Evolutionary conservation across 2,888 invertebrate genomes (phyloP).

Genomic region (Lasioglossum calceatum): DNA sequence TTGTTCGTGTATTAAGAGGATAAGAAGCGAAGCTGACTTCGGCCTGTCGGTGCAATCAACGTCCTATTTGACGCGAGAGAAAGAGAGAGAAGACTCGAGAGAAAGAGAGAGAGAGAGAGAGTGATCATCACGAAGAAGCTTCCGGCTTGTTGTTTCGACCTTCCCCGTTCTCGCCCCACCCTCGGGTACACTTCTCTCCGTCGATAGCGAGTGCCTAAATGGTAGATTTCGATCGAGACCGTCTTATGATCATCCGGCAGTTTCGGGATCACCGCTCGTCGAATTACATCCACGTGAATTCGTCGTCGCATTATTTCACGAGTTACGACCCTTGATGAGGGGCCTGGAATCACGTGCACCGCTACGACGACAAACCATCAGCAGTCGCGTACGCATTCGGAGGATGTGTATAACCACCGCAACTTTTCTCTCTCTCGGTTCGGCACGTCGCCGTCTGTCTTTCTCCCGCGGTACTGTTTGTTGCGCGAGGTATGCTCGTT

Average conservation of each 20-base stretch:
- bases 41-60: slow-evolving; percentile 52
- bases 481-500: slow-evolving; percentile 14
- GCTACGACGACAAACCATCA: slow-evolving; percentile 71
- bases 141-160: slow-evolving; percentile 64
- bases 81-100: slow-evolving; percentile 21
- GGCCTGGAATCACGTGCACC: slow-evolving; percentile 75
- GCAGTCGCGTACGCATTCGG: slow-evolving; percentile 66
- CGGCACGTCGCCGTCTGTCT: slow-evolving; percentile 23
- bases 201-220: slow-evolving; percentile 72
- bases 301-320: slow-evolving; percentile 78
- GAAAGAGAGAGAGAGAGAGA: slow-evolving; percentile 32
- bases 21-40: slow-evolving; percentile 30
- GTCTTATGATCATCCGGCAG: slow-evolving; percentile 79
- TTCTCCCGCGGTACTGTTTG: background rate
- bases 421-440: slow-evolving; percentile 49
- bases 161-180: slow-evolving; percentile 32
- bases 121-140: slow-evolving; percentile 60
- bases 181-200: slow-evolving; percentile 43
- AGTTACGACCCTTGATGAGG: slow-evolving; percentile 82
- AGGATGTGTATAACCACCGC: slow-evolving; percentile 64
- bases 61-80: slow-evolving; percentile 60
- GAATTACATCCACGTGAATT: slow-evolving; percentile 76
- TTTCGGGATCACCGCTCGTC: slow-evolving; percentile 75
- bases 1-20: slow-evolving; percentile 56
- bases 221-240: slow-evolving; percentile 73